These are phyloP conservation scores for Pseudeuparius sepicola DNA, from an alignment of 2,888 invertebrate species.

Conservation along the genomic window DNA sequence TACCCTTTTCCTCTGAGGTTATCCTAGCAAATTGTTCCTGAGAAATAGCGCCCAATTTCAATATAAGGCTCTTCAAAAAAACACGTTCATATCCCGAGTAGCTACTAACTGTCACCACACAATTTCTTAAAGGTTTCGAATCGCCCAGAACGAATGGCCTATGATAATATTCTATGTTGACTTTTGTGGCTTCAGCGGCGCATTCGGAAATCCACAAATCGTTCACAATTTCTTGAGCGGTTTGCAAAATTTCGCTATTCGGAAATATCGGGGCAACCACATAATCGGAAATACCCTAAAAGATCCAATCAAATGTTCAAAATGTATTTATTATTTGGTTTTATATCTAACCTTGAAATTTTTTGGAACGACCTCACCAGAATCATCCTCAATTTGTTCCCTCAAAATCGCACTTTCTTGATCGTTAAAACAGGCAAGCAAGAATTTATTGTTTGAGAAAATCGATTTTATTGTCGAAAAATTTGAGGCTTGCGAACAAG, in stretches of 20 bases:
- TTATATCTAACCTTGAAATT: slow-evolving; percentile 37
- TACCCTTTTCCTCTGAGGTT: slow-evolving; percentile 34
- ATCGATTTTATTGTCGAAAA: too few species aligned
- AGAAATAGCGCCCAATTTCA: slow-evolving; percentile 56
- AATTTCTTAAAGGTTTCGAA: slow-evolving; percentile 49
- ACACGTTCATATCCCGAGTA: slow-evolving; percentile 64
- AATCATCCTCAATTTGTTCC: slow-evolving; percentile 44
- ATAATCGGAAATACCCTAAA: slow-evolving; percentile 49
- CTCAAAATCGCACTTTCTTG: slow-evolving; percentile 38
- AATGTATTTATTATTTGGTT: too few species aligned
- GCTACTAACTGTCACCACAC: slow-evolving; percentile 71
- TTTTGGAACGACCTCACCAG: slow-evolving; percentile 44
- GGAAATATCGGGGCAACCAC: slow-evolving; percentile 51
- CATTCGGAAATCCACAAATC: slow-evolving; percentile 66
- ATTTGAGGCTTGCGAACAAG: too few species aligned
- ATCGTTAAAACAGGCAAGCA: slow-evolving; percentile 40
- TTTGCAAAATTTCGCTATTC: slow-evolving; percentile 40
- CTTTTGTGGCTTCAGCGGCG: slow-evolving; percentile 45
- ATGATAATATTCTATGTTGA: slow-evolving; percentile 61
- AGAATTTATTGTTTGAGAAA: too few species aligned
- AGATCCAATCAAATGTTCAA: background rate
- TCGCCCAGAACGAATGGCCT: slow-evolving; percentile 48
- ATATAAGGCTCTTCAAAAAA: slow-evolving; percentile 60
- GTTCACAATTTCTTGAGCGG: slow-evolving; percentile 54
- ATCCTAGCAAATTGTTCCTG: slow-evolving; percentile 57